These are phyloP conservation scores for Drymodes brunneopygia DNA, from an alignment of 2,113 vertebrate genomes.

Conservation along the genomic window DNA sequence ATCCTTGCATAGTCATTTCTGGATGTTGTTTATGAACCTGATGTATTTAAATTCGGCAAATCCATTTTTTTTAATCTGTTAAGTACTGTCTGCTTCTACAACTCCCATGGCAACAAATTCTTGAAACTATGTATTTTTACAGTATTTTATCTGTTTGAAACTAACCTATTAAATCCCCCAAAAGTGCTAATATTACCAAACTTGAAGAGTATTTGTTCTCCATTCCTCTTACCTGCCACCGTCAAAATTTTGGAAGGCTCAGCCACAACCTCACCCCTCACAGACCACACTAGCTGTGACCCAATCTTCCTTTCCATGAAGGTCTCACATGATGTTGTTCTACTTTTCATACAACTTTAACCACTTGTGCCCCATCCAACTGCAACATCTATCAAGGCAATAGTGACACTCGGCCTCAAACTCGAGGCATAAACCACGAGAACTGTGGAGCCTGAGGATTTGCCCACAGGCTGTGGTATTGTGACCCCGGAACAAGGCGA, in stretches of 20 bases:
- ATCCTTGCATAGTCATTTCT: background rate
- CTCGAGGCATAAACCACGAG: background rate
- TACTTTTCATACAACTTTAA: background rate
- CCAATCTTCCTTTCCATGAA: fast-evolving
- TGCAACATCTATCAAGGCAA: background rate
- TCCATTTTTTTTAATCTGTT: background rate
- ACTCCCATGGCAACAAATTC: background rate
- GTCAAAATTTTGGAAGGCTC: background rate
- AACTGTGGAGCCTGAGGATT: background rate
- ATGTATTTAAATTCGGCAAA: background rate
- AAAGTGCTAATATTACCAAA: background rate
- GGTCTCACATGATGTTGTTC: fast-evolving
- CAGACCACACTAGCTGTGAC: too few relatives aligned
- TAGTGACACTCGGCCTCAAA: background rate
- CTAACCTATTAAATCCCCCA: background rate
- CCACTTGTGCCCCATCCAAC: background rate
- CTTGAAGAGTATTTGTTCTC: too few relatives aligned
- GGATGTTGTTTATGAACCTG: background rate
- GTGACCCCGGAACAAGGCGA: fast-evolving
- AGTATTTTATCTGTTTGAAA: background rate
- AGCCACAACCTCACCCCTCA: too few relatives aligned
- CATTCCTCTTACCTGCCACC: background rate
- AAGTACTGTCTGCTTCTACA: background rate
- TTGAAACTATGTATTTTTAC: background rate
- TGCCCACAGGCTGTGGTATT: fast-evolving